Evolutionary conservation across 2,113 vertebrate species (phyloP), one percentile per base, ranked within the genome.

Genomic region (Gyps fulvus): DNA sequence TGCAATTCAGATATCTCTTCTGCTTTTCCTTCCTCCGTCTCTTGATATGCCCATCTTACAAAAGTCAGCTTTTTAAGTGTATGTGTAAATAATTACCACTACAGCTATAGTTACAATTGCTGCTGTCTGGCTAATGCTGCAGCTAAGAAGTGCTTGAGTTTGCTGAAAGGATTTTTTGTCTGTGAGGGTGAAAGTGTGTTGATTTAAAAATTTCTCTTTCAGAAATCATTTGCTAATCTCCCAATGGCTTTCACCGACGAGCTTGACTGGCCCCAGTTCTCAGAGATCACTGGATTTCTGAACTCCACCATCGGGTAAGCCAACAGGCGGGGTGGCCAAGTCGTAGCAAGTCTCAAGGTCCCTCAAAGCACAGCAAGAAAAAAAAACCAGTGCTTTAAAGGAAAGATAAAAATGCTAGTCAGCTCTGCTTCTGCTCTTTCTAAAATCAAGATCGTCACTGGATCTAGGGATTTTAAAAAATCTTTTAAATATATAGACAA

Each of bases 241-340:
- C 98, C 97, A 14, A 38, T 83, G 80, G 97, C 96, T 57, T 89
- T 98, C 72, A 96, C 95, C 0, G 80, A 98, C 0, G 98, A 98
- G 83, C 23, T 98, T 2, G 88, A 98, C 95, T 98, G 98, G 98
- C 98, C 98, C n/a, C 98, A 98, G 47, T 95, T 98, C 94, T 98
- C 98, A 36, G 95, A 97, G 43, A 15, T 63, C 59, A 98, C 98
- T 22, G 98, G 98, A 70, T 98, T 98, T 94, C 95, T 98, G 89
- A 96, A 98, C 54, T 97, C 98, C 31, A 97, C 97, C 14, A 97
- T 94, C 0, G 66, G 98, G 98, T 98, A 97, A 92, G 98, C 19
- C 70, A 90, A 52, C 38, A 40, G 34, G 25, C 1, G 0, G 26
- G 26, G 49, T 20, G 6, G 52, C 25, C 61, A 79, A 58, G 34